phyloP scores from a whole-genome alignment of 2,888 invertebrate genomes.

The Spilarctia lutea region DNA sequence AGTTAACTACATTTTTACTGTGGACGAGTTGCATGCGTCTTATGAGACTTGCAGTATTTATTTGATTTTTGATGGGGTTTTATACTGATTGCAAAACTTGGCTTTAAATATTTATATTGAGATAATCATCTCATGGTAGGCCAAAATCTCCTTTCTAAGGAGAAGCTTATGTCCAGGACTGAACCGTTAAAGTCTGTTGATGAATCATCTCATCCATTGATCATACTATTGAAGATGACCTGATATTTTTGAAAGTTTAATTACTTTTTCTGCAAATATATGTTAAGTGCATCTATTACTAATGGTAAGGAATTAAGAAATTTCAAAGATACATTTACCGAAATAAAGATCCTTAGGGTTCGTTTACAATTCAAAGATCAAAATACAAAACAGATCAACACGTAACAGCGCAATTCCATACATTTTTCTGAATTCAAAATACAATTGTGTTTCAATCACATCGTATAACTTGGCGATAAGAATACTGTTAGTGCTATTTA shows the following conservation, averaged over 20 bases:
- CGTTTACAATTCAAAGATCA: not conserved
- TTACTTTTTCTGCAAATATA: too few relatives aligned
- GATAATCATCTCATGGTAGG: too few relatives aligned
- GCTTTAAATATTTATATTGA: too few relatives aligned
- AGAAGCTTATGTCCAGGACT: too few relatives aligned
- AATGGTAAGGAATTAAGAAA: not conserved
- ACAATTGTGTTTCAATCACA: constrained; percentile 3
- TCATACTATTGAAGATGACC: too few relatives aligned
- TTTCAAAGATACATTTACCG: not conserved
- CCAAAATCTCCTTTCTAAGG: too few relatives aligned
- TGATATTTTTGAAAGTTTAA: too few relatives aligned
- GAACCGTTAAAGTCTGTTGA: too few relatives aligned
- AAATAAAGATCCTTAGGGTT: not conserved
- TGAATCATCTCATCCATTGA: too few relatives aligned
- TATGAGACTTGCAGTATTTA: too few relatives aligned
- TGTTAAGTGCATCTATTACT: not conserved
- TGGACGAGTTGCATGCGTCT: not conserved
- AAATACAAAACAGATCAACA: not conserved
- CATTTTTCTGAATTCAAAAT: not conserved
- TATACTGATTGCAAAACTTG: too few relatives aligned
- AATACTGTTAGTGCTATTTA: not conserved
- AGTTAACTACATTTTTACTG: not conserved
- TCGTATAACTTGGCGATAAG: not conserved
- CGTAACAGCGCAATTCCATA: not conserved
- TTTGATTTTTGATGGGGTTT: too few relatives aligned